Percentiles rank a stretch among this genome's conserved stretches.
These are phyloP conservation scores for Drosophila phalerata DNA, from an alignment of 2,888 invertebrate species.

Conservation along the genomic window DNA sequence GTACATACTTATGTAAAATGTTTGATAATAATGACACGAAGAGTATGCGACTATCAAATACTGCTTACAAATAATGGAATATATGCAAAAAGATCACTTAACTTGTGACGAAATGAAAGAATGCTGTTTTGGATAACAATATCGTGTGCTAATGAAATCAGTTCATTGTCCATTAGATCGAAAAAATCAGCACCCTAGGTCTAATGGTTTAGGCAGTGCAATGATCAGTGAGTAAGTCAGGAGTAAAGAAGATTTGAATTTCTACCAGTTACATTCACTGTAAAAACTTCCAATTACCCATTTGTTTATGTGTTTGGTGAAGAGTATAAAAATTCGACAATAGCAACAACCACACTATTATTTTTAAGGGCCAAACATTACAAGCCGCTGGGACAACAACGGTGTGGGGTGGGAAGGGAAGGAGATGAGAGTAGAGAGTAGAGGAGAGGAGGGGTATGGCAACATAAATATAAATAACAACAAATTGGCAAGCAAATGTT, in stretches of 20 bases:
- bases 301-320: not conserved
- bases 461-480: constrained; percentile 80
- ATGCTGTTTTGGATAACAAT: no score
- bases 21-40: not conserved
- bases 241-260: no score
- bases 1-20: constrained; percentile 1
- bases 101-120: not conserved
- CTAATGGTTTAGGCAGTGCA: no score
- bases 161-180: no score
- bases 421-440: not conserved
- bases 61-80: not conserved
- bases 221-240: no score
- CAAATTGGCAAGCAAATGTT: constrained; percentile 80
- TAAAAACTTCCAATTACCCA: not conserved
- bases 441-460: not conserved
- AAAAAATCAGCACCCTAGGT: no score
- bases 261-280: not conserved
- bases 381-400: constrained; percentile 57
- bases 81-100: not conserved
- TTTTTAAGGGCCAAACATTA: constrained; percentile 80
- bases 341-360: constrained; percentile 74
- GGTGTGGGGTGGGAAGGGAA: no score
- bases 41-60: constrained; percentile 1
- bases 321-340: constrained; percentile 22
- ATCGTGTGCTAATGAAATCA: no score